A percentile compares a stretch with the other conserved stretches of the same genome.
These are phyloP conservation scores for Sialia sialis DNA, from an alignment of 2,113 vertebrate species.

Conservation along the genomic window DNA sequence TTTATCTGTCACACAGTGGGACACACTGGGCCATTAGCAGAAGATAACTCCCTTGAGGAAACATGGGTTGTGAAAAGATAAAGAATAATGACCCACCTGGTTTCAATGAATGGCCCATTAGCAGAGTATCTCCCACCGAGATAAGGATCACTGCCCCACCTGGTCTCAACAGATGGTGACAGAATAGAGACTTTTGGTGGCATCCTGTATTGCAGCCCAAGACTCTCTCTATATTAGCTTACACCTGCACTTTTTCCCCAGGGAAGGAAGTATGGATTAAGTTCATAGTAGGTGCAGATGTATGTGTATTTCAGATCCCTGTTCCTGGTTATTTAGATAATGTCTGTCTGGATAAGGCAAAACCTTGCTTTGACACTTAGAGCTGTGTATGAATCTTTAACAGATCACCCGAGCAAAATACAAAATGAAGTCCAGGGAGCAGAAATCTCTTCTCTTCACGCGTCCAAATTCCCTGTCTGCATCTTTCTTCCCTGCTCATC, in stretches of 20 bases:
- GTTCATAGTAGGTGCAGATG: background rate
- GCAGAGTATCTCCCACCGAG: too few relatives aligned
- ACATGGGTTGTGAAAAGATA: too few relatives aligned
- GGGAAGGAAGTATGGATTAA: background rate
- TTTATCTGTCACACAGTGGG: too few relatives aligned
- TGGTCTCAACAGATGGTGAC: too few relatives aligned
- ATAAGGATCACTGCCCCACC: too few relatives aligned
- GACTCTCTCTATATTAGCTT: background rate
- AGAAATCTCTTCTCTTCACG: background rate
- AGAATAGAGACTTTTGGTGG: too few relatives aligned
- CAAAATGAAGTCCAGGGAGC: background rate
- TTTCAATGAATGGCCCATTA: too few relatives aligned
- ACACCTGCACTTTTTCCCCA: background rate
- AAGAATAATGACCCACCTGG: too few relatives aligned
- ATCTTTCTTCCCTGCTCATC: background rate
- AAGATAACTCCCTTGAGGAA: too few relatives aligned
- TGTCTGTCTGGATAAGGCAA: background rate
- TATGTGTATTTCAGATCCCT: background rate
- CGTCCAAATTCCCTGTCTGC: background rate
- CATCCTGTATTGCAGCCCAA: too few relatives aligned
- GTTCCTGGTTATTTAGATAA: background rate
- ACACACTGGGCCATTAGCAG: too few relatives aligned
- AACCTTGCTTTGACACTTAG: background rate
- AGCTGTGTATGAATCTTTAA: background rate
- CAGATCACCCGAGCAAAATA: background rate